phyloP scores from a whole-genome alignment of 1,140 invertebrate species.

The Trachymyrmex septentrionalis region DNA sequence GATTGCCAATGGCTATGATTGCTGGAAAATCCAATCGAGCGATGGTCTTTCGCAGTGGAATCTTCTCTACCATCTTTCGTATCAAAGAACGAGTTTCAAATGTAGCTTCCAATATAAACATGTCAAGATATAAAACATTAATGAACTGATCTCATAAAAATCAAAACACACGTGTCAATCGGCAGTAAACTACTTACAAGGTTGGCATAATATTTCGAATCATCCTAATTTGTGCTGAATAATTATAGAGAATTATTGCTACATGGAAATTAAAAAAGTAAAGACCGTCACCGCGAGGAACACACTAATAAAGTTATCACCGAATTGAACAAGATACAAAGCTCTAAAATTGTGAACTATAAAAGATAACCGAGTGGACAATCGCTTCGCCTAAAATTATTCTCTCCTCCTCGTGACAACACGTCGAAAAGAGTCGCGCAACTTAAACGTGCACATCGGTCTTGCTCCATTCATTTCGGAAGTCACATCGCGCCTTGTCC shows the following conservation, averaged over 20 bases:
- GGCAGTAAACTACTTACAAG: background rate
- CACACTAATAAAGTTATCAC: background rate
- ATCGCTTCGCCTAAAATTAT: background rate
- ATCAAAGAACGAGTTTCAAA: background rate
- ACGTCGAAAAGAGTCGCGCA: background rate
- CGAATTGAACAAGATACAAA: background rate
- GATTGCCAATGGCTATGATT: constrained; percentile 88
- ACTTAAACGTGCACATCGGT: background rate
- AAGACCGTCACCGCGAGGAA: background rate
- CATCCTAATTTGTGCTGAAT: background rate
- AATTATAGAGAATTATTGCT: background rate
- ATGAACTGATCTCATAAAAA: background rate
- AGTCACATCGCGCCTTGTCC: background rate
- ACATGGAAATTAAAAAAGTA: background rate
- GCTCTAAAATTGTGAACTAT: background rate
- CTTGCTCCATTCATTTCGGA: background rate
- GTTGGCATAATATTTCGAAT: background rate
- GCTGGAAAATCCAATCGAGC: constrained; percentile 72
- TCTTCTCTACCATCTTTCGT: constrained; percentile 75
- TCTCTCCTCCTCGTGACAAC: background rate
- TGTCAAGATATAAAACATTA: background rate
- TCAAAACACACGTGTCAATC: background rate
- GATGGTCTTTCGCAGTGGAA: constrained; percentile 69
- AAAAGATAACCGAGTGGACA: background rate
- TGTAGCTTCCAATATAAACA: constrained; percentile 5